Base-by-base conservation (phyloP, 2,888 invertebrate species). In the Stenchaetothrips biformis region DNA sequence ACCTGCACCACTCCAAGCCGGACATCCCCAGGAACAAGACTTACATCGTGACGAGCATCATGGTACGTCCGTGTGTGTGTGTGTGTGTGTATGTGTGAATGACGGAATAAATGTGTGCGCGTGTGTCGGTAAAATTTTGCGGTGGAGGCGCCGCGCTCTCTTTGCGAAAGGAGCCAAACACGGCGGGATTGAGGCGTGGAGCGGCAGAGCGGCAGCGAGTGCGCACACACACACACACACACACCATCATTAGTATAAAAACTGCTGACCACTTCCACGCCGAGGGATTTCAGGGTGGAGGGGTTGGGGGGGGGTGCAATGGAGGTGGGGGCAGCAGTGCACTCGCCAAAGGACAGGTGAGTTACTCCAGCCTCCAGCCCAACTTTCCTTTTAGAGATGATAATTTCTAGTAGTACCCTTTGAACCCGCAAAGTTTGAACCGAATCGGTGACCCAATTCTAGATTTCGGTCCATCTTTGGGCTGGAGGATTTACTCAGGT, bases 1-100 rank as follows among this genome's bases (percentile, higher is more conserved):
- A 93, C 84, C 90, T 92, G 53, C 91, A 83, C 92, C 94, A 0
- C 84, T 11, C 21, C 21, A 74, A 92, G 21, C 88, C 90, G 6
- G 92, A 93, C 81, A 92, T 94, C 83, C 94, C 94, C 83, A 92
- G 91, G 83, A 96, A 96, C 86, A 92, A 91, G 85, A 96, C 96
- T 0, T 96, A 95, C 85, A 91, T 95, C 82, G 93, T 97, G n/a
- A 94, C 95, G 18, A 94, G 95, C 2, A 91, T 95, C 82, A 88
- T 95, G 85, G 92, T 92, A 85, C 88, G 90, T 88, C 80, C 79
- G 7, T 48, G 8, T 74, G 48, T 79, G 67, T n/a, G 6, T 59
- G 9, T 59, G 59, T 59, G 59, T 13, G 59, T 59, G 59, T 59
- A 16, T 59, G 59, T 59, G 59, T 59, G 59, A 13, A 16, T 59